phyloP scores from a whole-genome alignment of 2,113 vertebrate genomes.

The Tachuris rubrigastra region DNA sequence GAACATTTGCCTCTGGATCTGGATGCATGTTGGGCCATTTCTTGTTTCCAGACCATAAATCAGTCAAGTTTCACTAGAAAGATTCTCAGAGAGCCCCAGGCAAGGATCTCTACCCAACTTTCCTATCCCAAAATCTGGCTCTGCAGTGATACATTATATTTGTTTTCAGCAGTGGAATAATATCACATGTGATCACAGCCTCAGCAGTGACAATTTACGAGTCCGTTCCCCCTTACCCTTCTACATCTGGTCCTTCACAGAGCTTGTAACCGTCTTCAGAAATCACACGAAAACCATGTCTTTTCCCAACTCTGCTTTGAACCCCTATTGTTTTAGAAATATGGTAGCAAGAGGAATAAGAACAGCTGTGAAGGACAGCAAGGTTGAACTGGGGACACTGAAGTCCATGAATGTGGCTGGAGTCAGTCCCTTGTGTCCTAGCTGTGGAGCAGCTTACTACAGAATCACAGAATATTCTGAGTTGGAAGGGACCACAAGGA shows the following conservation, averaged over 20 bases:
- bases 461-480: neutral
- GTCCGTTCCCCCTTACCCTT: neutral
- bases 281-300: neutral
- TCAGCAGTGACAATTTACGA: neutral
- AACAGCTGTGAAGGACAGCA: neutral
- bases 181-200: neutral
- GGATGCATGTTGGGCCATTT: neutral
- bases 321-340: neutral
- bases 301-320: neutral
- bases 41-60: conserved; percentile 42
- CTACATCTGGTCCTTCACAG: neutral
- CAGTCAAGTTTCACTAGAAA: conserved; percentile 10
- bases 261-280: neutral
- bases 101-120: conserved; percentile 27
- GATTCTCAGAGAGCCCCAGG: conserved; percentile 1
- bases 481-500: neutral
- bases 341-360: neutral
- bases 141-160: neutral
- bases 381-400: neutral
- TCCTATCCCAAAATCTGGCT: conserved; percentile 6
- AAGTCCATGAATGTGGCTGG: fast-evolving
- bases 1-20: conserved; percentile 38
- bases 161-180: neutral
- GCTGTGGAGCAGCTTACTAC: neutral
- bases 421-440: neutral